Percentiles rank a stretch among this genome's conserved stretches.
phyloP scores from a whole-genome alignment of 2,113 vertebrate genomes.

The Percopsis transmontana region DNA sequence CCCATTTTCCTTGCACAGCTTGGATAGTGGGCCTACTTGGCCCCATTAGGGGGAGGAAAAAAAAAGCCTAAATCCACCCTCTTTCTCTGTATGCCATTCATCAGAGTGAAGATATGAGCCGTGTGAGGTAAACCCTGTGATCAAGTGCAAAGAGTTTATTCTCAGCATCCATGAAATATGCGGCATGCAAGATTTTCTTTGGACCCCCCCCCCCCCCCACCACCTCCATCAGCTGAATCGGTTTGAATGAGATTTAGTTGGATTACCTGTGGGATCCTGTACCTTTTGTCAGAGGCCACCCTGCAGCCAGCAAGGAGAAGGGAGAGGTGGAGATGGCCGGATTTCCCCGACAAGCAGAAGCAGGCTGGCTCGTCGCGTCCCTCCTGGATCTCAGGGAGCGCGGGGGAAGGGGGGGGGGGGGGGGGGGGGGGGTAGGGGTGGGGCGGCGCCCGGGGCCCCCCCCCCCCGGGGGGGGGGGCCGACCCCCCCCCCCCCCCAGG shows the following conservation, averaged over 20 bases:
- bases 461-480: too few species aligned
- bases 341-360: too few species aligned
- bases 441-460: too few species aligned
- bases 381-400: too few species aligned
- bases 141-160: constrained; percentile 28
- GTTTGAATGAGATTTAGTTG: not conserved
- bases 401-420: too few species aligned
- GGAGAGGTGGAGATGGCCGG: not conserved
- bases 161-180: constrained; percentile 33
- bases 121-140: constrained; percentile 5
- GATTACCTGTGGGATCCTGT: constrained; percentile 5
- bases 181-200: not conserved
- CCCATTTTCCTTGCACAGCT: constrained; percentile 70
- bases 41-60: constrained; percentile 71
- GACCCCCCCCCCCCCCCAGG: too few species aligned
- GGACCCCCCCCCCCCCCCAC: too few species aligned
- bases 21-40: constrained; percentile 69
- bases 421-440: too few species aligned
- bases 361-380: too few species aligned
- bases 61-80: constrained; percentile 61
- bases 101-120: constrained; percentile 57
- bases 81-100: constrained; percentile 55
- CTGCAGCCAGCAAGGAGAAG: constrained; percentile 1
- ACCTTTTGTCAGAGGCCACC: constrained; percentile 24
- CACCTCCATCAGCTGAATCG: not conserved